Conservation (phyloP, 2,113 vertebrate genomes). For the Platysternon megacephalum region DNA sequence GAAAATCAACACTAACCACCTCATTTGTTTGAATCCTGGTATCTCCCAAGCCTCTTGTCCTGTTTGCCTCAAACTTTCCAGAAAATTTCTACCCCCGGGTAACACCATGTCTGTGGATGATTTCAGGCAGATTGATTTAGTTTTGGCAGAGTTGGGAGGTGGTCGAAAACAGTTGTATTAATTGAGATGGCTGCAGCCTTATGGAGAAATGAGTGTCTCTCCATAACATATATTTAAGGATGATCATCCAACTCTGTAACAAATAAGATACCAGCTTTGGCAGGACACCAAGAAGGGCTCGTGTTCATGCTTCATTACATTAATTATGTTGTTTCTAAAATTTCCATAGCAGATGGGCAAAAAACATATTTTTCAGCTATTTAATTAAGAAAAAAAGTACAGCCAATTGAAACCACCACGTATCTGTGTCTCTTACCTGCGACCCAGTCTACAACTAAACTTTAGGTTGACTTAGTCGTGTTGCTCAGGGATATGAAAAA, state of each 20-base stretch:
- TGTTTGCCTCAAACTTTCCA: neutral
- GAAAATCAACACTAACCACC: neutral
- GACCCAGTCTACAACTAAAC: neutral
- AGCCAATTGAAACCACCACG: neutral
- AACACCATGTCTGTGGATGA: neutral
- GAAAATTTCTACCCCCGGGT: neutral
- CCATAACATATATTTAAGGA: neutral
- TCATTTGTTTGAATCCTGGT: neutral
- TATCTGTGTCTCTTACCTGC: neutral
- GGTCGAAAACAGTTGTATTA: neutral
- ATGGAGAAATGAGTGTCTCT: neutral
- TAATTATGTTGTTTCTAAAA: neutral
- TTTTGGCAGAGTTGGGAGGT: neutral
- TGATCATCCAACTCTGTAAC: neutral
- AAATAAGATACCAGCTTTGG: neutral
- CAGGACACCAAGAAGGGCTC: neutral
- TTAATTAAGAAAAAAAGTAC: neutral
- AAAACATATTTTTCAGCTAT: neutral
- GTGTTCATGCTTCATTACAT: neutral
- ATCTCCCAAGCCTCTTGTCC: neutral
- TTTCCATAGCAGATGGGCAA: neutral
- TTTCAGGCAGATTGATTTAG: neutral
- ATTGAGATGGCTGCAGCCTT: neutral
- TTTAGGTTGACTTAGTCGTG: neutral
- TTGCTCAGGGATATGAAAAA: neutral